A percentile compares a stretch with the other conserved stretches of the same genome.
phyloP scores from a whole-genome alignment of 2,113 vertebrate genomes.

The Semnornis frantzii region DNA sequence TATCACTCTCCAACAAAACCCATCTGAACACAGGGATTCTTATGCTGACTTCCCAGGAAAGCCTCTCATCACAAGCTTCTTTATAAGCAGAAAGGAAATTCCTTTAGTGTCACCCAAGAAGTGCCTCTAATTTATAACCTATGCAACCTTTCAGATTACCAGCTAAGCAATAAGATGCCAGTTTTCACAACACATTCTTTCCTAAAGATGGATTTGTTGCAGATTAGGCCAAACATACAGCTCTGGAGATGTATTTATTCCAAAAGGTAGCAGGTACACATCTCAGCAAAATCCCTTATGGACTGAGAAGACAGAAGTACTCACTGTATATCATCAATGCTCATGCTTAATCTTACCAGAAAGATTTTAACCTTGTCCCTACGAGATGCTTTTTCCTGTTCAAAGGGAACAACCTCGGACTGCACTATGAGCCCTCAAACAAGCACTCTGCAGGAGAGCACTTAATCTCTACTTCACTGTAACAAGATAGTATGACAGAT shows the following conservation, averaged over 20 bases:
- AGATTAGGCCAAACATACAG: background rate
- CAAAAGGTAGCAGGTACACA: background rate
- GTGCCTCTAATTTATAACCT: background rate
- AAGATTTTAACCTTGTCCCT: background rate
- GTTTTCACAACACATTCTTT: background rate
- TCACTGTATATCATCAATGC: background rate
- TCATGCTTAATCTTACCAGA: background rate
- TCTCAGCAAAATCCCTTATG: background rate
- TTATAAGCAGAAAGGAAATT: background rate
- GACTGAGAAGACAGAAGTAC: background rate
- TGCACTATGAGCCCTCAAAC: background rate
- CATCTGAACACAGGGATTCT: background rate
- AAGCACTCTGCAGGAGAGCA: background rate
- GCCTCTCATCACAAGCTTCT: background rate
- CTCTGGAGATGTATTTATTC: background rate
- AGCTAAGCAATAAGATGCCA: background rate
- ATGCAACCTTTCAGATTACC: background rate
- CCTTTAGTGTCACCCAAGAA: background rate
- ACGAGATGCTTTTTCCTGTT: background rate
- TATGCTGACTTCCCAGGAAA: background rate
- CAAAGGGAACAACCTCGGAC: background rate
- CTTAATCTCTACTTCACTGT: background rate
- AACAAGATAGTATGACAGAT: background rate
- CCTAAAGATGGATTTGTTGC: background rate
- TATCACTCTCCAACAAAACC: background rate